Evolutionary conservation across 37 sponge, comb jelly and placozoan genomes (phyloP), one percentile per base, ranked within the genome.

Genomic region (Amphimedon queenslandica): DNA sequence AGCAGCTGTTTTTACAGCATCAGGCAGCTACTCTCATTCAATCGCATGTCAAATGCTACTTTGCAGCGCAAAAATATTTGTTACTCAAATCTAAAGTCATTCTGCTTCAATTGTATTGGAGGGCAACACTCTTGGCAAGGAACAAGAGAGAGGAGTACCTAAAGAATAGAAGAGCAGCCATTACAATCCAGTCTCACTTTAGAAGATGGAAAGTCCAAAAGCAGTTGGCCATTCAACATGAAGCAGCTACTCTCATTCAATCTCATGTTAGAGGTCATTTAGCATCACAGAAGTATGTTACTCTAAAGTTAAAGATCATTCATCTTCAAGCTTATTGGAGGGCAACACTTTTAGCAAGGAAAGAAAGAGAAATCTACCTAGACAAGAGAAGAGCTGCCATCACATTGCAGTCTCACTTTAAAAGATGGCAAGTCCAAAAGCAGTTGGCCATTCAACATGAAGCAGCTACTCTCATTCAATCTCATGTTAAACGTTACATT

Each of bases 1-100:
- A 37, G 30, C 38, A 41, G n/a, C 18, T 2, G 33, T 29, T 16
- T 16, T n/a, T 72, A 30, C 41, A 58, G 42, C 42, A 67, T 37
- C 51, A 5, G 27, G 77, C 84, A 42, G 84, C 84, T 71, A 38
- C 73, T 29, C 38, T n/a, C 27, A 84, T 87, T 36, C 82, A 78
- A 55, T 0, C 58, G 16, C 29, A 40, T 42, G 73, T 55, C 53
- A 30, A 71, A 38, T 63, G 60, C 66, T 42, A 55, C 39, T 25
- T 58, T 10, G 28, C 23, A n/a, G 5, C 24, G 27, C 23, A 60
- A n/a, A 11, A 11, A n/a, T 60, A 60, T n/a, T 25, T n/a, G 28
- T 6, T 33, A 5, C 36, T 29, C 41, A 67, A 27, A 23, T 8
- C 13, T 27, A 67, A 21, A 11, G 41, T 38, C n/a, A 29, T 33